Base-by-base conservation (phyloP, 2,113 vertebrate species). In the Blennius ocellaris region DNA sequence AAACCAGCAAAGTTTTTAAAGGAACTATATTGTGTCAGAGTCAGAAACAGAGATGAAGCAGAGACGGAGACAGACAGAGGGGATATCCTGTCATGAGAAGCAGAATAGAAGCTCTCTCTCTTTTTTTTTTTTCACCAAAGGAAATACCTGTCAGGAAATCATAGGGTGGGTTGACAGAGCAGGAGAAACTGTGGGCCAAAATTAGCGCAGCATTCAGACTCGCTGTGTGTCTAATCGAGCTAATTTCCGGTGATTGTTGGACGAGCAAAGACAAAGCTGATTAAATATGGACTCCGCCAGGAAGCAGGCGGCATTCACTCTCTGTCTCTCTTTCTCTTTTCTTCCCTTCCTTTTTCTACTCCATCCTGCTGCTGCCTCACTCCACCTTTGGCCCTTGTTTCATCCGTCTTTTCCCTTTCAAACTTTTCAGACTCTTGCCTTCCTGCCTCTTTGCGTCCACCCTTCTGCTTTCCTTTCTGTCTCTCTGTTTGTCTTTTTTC, bases 161-260 rank as follows among this genome's bases (percentile, higher is more conserved):
- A 63, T 37, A 38, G 69, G 83, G 56, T 58, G 73, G 78, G 76
- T 76, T 73, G 66, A 78, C 81, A 71, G 77, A 86, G 84, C 43
- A 30, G 49, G 61, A 70, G 73, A 85, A 72, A 80, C 71, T 80
- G 51, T n/a, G 0, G 76, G 81, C 81, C 93, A 90, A 88, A 93
- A 85, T 94, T 90, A 94, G 86, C 84, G 75, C 72, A 81, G 81
- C 51, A 54, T 62, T 70, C 70, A 80, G 78, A 36, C 76, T 84
- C 60, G 59, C 77, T 83, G 82, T 75, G 80, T 64, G 75, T 88
- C 67, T 83, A 78, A 87, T 80, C 62, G 60, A 59, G 89, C 87
- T 87, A 77, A 92, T 93, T 92, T 94, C 93, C 93, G 91, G 85
- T 21, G 63, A 94, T 93, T 94, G 93, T 94, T 92, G 76, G 83